phyloP scores from a whole-genome alignment of 1,140 invertebrate species.

The Scaptodrosophila lebanonensis region DNA sequence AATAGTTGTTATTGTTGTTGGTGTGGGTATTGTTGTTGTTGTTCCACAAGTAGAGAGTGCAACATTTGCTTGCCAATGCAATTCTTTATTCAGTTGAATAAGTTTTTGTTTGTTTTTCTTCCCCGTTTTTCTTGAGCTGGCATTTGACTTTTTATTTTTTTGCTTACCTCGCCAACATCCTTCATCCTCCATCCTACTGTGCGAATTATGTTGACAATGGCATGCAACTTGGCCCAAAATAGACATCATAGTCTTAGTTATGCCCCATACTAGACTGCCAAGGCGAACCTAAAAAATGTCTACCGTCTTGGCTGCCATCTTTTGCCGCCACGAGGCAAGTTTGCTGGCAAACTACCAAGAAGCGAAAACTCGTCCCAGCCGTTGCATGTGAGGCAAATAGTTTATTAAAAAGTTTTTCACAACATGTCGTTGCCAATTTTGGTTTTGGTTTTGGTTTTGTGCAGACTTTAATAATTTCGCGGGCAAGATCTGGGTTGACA shows the following conservation, averaged over 20 bases:
- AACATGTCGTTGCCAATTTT: background rate
- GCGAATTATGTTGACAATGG: constrained; percentile 44
- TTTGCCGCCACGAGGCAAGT: too few relatives aligned
- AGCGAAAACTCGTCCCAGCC: constrained; percentile 22
- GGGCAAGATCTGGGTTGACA: too few relatives aligned
- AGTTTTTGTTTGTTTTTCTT: constrained; percentile 4
- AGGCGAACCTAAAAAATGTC: too few relatives aligned
- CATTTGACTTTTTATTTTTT: constrained; percentile 30
- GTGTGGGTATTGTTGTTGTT: constrained; percentile 28
- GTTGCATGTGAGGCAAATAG: constrained; percentile 23
- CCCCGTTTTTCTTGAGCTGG: background rate
- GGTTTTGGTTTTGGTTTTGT: constrained; percentile 6
- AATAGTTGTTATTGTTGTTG: constrained; percentile 27
- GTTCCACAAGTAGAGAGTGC: constrained; percentile 8
- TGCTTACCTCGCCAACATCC: constrained; percentile 10
- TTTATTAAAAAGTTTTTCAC: constrained; percentile 38
- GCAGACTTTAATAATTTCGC: too few relatives aligned
- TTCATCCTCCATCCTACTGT: constrained; percentile 20
- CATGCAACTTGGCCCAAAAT: constrained; percentile 11
- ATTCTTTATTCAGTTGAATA: too few relatives aligned
- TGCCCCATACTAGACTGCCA: too few relatives aligned
- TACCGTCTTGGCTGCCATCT: too few relatives aligned
- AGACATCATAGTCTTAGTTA: constrained; percentile 11
- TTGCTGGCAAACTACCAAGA: constrained; percentile 28
- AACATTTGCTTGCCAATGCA: too few relatives aligned